Percentiles rank a stretch among this genome's conserved stretches.
Evolutionary conservation across 2,888 invertebrate species (phyloP).

Genomic region (Sesia bembeciformis): DNA sequence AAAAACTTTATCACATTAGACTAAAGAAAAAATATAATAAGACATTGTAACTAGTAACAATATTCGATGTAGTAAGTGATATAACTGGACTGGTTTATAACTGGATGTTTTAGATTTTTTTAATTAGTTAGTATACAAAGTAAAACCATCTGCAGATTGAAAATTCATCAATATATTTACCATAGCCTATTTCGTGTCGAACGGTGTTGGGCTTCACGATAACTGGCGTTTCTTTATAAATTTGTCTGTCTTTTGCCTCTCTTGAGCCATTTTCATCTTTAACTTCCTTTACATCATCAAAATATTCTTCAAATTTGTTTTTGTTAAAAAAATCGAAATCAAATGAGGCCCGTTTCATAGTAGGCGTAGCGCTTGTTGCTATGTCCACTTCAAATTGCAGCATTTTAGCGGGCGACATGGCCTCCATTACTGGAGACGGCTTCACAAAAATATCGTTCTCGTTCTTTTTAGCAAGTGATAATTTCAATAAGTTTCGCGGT

Average conservation of each 20-base stretch:
- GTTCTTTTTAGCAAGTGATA: conserved; percentile 40
- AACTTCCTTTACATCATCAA: conserved; percentile 26
- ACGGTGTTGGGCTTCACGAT: conserved; percentile 53
- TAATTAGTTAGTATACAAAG: too few species aligned
- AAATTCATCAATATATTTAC: conserved; percentile 31
- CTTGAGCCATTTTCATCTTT: conserved; percentile 11
- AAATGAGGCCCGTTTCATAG: conserved; percentile 59
- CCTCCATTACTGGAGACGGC: conserved; percentile 49
- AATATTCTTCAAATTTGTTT: conserved; percentile 48
- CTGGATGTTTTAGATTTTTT: too few species aligned
- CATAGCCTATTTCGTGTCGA: conserved; percentile 60
- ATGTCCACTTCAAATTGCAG: conserved; percentile 54
- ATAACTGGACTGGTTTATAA: too few species aligned
- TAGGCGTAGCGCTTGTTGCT: conserved; percentile 48
- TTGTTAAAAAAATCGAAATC: conserved; percentile 61
- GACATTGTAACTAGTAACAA: too few species aligned
- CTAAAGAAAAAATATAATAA: too few species aligned
- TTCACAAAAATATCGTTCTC: conserved; percentile 48
- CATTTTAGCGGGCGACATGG: conserved; percentile 66
- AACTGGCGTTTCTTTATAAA: conserved; percentile 44
- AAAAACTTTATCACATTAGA: too few species aligned
- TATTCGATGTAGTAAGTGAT: too few species aligned
- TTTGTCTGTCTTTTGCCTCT: conserved; percentile 13
- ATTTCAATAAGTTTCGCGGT: conserved; percentile 34
- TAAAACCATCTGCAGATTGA: too few species aligned